phyloP scores from a whole-genome alignment of 1,140 invertebrate genomes.

The Drosophila orosa region DNA sequence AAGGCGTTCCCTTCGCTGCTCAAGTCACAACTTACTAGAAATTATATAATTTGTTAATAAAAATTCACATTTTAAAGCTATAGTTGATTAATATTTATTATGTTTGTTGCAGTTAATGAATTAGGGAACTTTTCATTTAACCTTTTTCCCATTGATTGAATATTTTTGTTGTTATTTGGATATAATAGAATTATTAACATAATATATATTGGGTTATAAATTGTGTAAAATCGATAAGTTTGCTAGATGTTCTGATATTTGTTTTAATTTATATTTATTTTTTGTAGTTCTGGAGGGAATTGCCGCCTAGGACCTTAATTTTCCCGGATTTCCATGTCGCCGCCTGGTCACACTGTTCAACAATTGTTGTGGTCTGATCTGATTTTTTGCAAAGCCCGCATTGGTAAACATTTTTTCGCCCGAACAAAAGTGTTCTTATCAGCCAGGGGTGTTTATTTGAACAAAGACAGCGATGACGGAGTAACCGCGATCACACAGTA shows the following conservation, averaged over 20 bases:
- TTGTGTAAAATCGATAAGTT: too few relatives aligned
- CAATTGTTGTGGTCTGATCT: conserved; percentile 5
- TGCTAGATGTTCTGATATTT: too few relatives aligned
- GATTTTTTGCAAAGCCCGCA: not conserved
- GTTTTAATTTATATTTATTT: too few relatives aligned
- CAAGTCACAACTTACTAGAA: too few relatives aligned
- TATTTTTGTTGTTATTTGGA: too few relatives aligned
- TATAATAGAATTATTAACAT: not conserved
- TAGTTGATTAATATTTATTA: not conserved
- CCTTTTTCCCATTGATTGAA: too few relatives aligned
- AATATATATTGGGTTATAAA: too few relatives aligned
- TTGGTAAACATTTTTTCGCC: not conserved
- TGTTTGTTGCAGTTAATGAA: not conserved
- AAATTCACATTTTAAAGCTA: too few relatives aligned
- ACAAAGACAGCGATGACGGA: not conserved
- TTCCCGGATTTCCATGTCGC: not conserved
- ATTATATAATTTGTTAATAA: too few relatives aligned
- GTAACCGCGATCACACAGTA: not conserved
- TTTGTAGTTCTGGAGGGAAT: too few relatives aligned
- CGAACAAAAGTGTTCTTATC: not conserved
- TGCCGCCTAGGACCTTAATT: not conserved
- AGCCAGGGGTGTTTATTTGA: not conserved
- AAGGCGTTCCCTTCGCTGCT: too few relatives aligned
- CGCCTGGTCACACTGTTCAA: not conserved
- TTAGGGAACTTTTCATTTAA: too few relatives aligned